phyloP scores from a whole-genome alignment of 1,140 invertebrate species.

The Drosophila obscura region DNA sequence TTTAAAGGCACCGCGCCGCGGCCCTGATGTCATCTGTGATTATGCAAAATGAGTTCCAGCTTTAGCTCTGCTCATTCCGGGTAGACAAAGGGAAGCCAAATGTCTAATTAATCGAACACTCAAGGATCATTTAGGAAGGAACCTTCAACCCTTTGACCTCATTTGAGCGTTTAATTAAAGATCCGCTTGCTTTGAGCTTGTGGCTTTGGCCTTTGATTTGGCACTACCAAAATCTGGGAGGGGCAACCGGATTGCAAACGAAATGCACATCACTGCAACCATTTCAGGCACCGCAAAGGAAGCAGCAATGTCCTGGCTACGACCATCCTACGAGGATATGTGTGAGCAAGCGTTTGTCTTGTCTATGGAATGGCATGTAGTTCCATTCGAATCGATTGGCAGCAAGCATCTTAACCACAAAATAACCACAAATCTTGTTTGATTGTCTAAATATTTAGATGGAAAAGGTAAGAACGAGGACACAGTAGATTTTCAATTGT shows the following conservation, averaged over 20 bases:
- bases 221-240: slow-evolving; percentile 44
- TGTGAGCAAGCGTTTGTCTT: slow-evolving; percentile 19
- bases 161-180: slow-evolving; percentile 57
- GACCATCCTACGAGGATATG: not conserved
- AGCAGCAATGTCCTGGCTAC: slow-evolving; percentile 2
- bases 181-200: slow-evolving; percentile 28
- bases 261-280: slow-evolving; percentile 46
- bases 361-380: slow-evolving; percentile 2
- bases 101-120: slow-evolving; percentile 73
- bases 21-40: slow-evolving; percentile 26
- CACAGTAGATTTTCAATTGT: slow-evolving; percentile 30
- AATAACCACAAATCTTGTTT: slow-evolving; percentile 71
- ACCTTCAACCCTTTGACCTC: slow-evolving; percentile 45
- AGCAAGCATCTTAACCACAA: slow-evolving; percentile 55
- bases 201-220: slow-evolving; percentile 43
- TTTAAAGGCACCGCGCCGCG: slow-evolving; percentile 13
- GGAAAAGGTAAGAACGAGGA: not conserved
- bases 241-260: slow-evolving; percentile 51
- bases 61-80: too few relatives aligned
- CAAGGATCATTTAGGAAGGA: slow-evolving; percentile 4
- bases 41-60: slow-evolving; percentile 20
- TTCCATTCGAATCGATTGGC: slow-evolving; percentile 45
- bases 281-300: slow-evolving; percentile 55
- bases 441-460: slow-evolving; percentile 71
- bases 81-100: slow-evolving; percentile 27